phyloP scores from a whole-genome alignment of 2,797 vertebrate species.

The Dallia pectoralis region DNA sequence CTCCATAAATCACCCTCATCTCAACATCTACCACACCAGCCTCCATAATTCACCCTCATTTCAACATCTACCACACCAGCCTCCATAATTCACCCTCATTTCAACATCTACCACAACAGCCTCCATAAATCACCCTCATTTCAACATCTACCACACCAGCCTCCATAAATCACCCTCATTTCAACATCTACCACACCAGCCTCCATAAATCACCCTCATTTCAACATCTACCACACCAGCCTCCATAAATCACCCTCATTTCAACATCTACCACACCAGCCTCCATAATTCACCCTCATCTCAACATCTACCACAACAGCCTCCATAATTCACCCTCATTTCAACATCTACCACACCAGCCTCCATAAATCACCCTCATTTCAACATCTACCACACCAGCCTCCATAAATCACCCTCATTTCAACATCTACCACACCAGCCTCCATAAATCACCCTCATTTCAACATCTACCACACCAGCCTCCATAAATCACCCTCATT shows the following conservation, averaged over 20 bases:
- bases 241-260: neutral
- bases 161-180: neutral
- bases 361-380: neutral
- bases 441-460: neutral
- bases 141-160: neutral
- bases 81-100: neutral
- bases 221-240: neutral
- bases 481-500: neutral
- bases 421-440: neutral
- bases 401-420: neutral
- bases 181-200: neutral
- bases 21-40: neutral
- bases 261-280: neutral
- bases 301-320: neutral
- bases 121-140: neutral
- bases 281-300: neutral
- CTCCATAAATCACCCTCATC: neutral
- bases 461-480: neutral
- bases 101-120: neutral
- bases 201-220: neutral
- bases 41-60: neutral
- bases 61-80: neutral
- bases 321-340: neutral
- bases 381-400: neutral
- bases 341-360: neutral